A percentile compares a stretch with the other conserved stretches of the same genome.
These are phyloP conservation scores for Scleropages formosus DNA, from an alignment of 2,797 vertebrate species.

Conservation along the genomic window DNA sequence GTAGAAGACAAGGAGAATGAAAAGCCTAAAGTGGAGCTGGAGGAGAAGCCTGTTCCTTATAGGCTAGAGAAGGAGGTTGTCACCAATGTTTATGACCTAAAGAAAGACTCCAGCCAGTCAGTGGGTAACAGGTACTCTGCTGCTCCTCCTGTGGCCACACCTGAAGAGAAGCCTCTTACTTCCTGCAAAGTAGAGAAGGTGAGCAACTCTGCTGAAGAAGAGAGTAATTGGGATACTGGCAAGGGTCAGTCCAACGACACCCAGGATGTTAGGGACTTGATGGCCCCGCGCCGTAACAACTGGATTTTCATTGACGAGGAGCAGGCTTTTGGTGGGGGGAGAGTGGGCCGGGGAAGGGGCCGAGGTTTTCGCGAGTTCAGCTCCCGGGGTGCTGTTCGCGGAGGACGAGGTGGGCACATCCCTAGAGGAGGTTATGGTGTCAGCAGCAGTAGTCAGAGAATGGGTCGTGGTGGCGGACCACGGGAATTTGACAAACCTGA, in stretches of 20 bases:
- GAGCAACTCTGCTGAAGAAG: constrained; percentile 65
- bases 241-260: constrained; percentile 69
- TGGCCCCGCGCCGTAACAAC: constrained; percentile 84
- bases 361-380: constrained; percentile 86
- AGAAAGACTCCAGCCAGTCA: constrained; percentile 70
- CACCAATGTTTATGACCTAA: constrained; percentile 75
- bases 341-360: constrained; percentile 78
- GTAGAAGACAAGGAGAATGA: constrained; percentile 97
- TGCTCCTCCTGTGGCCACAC: constrained; percentile 54
- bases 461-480: constrained; percentile 71
- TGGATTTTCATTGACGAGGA: constrained; percentile 99
- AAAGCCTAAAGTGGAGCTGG: constrained; percentile 82
- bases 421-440: constrained; percentile 61
- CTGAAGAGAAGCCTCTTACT: constrained; percentile 72
- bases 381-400: constrained; percentile 71
- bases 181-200: constrained; percentile 65
- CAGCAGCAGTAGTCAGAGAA: constrained; percentile 58
- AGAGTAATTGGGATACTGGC: constrained; percentile 70
- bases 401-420: constrained; percentile 51
- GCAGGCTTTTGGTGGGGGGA: constrained; percentile 84
- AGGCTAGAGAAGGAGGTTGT: constrained; percentile 77
- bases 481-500: constrained; percentile 80
- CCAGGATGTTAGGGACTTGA: constrained; percentile 66
- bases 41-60: constrained; percentile 76
- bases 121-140: constrained; percentile 56